Evolutionary conservation across 2,113 vertebrate genomes (phyloP).

Genomic region (Sula dactylatra): DNA sequence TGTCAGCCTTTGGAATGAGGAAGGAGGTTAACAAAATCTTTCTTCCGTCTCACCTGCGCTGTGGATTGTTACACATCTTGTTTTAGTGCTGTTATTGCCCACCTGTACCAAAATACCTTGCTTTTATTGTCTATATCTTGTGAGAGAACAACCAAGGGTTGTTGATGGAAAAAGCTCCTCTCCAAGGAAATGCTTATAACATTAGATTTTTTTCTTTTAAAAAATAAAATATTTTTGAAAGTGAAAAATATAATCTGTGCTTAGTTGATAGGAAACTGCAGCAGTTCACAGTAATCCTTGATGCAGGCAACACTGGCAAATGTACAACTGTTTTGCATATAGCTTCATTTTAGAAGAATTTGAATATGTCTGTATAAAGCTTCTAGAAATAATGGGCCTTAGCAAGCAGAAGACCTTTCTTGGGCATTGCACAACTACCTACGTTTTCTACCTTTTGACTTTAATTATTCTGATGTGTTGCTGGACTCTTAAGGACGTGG

Average conservation of each 20-base stretch:
- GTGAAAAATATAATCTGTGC: background rate
- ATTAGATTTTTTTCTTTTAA: background rate
- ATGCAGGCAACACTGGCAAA: background rate
- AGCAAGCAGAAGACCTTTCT: background rate
- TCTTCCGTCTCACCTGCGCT: background rate
- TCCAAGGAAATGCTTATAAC: background rate
- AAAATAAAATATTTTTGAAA: background rate
- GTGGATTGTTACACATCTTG: background rate
- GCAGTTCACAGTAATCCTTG: background rate
- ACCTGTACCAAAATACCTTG: too few species aligned
- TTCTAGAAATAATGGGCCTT: background rate
- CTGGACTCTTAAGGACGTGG: background rate
- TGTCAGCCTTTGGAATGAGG: background rate
- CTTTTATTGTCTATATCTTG: background rate
- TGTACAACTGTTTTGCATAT: background rate
- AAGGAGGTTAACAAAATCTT: background rate
- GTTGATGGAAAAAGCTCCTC: background rate
- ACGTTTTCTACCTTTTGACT: rapidly evolving
- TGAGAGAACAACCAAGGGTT: background rate
- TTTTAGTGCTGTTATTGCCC: background rate
- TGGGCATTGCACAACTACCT: background rate
- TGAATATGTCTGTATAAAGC: background rate
- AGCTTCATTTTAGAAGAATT: background rate
- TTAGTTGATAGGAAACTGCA: background rate
- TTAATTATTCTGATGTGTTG: background rate